Percentiles rank a stretch among this genome's conserved stretches.
Conservation (phyloP, 2,888 invertebrate genomes). For the Leptothorax acervorum region DNA sequence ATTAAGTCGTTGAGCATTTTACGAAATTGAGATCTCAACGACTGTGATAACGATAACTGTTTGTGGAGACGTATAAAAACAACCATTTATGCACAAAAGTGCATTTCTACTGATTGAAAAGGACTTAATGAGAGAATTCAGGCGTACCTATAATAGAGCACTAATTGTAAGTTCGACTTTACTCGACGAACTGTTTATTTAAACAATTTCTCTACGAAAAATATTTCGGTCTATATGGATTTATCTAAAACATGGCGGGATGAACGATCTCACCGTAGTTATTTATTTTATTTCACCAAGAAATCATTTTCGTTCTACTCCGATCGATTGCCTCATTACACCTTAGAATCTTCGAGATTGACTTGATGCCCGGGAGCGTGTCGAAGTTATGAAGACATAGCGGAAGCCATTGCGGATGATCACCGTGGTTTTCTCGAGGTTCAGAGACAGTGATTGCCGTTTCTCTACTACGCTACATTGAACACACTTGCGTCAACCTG, state of each 20-base stretch:
- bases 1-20: conserved; percentile 43
- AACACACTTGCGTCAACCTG: conserved; percentile 17
- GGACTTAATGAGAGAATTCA: neutral
- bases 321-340: conserved; percentile 1
- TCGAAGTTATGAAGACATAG: conserved; percentile 9
- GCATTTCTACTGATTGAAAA: neutral
- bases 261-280: neutral
- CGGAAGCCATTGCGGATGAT: conserved; percentile 25
- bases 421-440: conserved; percentile 35
- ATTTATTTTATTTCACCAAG: neutral
- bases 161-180: neutral
- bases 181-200: neutral
- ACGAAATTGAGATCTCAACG: conserved; percentile 46
- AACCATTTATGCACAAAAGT: conserved; percentile 15
- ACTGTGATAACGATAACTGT: conserved; percentile 40
- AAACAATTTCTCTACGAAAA: neutral
- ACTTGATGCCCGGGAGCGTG: neutral
- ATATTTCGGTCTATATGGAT: neutral
- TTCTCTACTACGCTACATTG: conserved; percentile 17
- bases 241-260: neutral
- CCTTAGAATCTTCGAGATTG: conserved; percentile 3
- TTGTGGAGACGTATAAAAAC: conserved; percentile 23
- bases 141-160: neutral
- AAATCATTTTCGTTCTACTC: neutral
- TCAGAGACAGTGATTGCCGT: conserved; percentile 45